phyloP scores from a whole-genome alignment of 2,888 invertebrate species.

The Nudaria mundana region DNA sequence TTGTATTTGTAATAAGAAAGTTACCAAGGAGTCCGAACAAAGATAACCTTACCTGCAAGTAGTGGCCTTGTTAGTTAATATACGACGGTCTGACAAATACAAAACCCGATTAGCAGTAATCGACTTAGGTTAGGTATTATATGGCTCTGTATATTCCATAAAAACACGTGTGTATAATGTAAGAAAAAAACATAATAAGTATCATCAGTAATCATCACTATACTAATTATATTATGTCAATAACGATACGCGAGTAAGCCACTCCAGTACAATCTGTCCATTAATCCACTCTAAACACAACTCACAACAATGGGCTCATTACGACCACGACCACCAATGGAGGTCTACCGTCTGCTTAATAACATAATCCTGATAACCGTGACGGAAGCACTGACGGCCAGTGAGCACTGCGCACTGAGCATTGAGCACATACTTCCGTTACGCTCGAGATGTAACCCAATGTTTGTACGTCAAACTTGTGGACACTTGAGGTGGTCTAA shows the following conservation, averaged over 20 bases:
- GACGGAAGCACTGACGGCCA: constrained; percentile 52
- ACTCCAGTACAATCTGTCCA: neutral
- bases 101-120: too few relatives aligned
- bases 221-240: too few relatives aligned
- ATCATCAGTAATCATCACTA: neutral
- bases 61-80: too few relatives aligned
- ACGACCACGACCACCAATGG: constrained; percentile 58
- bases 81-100: too few relatives aligned
- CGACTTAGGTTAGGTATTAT: too few relatives aligned
- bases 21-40: too few relatives aligned
- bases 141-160: too few relatives aligned
- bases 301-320: constrained; percentile 8
- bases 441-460: constrained; percentile 2
- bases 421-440: constrained; percentile 56
- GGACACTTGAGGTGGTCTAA: constrained; percentile 31
- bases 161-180: too few relatives aligned
- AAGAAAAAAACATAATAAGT: too few relatives aligned
- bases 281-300: neutral
- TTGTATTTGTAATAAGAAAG: too few relatives aligned
- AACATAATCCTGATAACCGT: constrained; percentile 65
- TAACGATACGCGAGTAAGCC: too few relatives aligned
- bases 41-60: too few relatives aligned
- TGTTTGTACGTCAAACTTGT: constrained; percentile 20
- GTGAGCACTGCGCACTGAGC: constrained; percentile 18
- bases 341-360: constrained; percentile 65